phyloP scores from a whole-genome alignment of 2,113 vertebrate species.

The Pan paniscus region DNA sequence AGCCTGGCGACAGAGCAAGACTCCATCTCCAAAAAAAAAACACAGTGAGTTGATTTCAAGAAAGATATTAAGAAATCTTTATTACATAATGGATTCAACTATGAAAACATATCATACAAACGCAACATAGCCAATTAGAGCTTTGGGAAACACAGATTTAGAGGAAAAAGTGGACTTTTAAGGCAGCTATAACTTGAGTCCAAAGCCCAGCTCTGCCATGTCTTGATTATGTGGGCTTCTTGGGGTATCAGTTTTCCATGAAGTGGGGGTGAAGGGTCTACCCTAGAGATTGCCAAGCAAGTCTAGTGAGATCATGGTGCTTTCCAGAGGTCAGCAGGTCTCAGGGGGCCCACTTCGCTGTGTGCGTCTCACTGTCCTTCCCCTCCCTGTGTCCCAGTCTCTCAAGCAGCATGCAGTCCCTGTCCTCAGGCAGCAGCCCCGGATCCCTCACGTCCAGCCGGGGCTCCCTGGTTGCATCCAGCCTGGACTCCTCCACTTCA shows the following conservation, averaged over 20 bases:
- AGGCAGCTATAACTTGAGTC: background rate
- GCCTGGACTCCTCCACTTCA: conserved; percentile 93
- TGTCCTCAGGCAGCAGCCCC: conserved; percentile 95
- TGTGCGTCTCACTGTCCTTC: accelerated
- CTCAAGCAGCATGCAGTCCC: conserved; percentile 95
- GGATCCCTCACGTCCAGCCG: conserved; percentile 95
- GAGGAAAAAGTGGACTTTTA: background rate
- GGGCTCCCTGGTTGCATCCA: conserved; percentile 94
- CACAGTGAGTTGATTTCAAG: background rate
- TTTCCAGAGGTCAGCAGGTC: accelerated
- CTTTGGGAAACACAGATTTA: background rate
- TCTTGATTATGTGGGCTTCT: background rate
- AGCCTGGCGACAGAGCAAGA: too few relatives aligned
- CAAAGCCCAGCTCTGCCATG: background rate
- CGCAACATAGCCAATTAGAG: background rate
- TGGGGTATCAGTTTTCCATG: accelerated
- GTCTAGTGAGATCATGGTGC: accelerated
- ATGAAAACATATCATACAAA: background rate
- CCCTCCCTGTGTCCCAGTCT: conserved; percentile 83
- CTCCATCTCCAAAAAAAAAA: too few relatives aligned
- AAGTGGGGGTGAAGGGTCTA: accelerated
- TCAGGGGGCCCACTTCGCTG: accelerated
- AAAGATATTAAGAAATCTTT: background rate
- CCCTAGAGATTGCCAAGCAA: background rate
- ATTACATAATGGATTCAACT: background rate